Percentiles rank a stretch among this genome's conserved stretches.
phyloP scores from a whole-genome alignment of 2,113 vertebrate species.

The Melanerpes formicivorus region DNA sequence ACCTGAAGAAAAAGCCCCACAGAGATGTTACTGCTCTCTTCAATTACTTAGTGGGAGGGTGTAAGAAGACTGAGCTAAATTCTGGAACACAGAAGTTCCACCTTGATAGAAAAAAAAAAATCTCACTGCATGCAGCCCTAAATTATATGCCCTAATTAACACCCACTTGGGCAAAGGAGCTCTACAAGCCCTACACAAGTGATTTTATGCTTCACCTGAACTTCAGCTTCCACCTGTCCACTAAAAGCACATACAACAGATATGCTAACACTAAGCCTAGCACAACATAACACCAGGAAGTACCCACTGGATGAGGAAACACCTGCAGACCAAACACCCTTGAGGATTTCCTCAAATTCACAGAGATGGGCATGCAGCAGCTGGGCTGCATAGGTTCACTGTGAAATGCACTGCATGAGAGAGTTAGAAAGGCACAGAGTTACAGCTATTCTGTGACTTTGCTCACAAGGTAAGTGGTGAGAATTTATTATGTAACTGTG shows the following conservation, averaged over 20 bases:
- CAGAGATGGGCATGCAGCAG: neutral
- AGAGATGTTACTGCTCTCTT: neutral
- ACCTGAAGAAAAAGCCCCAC: neutral
- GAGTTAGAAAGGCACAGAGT: neutral
- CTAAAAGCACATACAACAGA: neutral
- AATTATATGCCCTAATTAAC: neutral
- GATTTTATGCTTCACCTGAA: neutral
- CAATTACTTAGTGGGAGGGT: neutral
- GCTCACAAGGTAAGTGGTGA: neutral
- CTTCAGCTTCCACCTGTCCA: neutral
- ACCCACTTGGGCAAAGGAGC: neutral
- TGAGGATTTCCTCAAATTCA: neutral
- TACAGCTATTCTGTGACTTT: neutral
- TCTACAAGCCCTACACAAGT: neutral
- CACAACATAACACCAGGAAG: neutral
- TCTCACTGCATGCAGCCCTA: neutral
- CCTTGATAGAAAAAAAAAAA: fast-evolving
- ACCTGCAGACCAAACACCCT: neutral
- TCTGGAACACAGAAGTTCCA: neutral
- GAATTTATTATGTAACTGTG: neutral
- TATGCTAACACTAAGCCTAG: neutral
- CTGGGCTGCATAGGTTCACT: no score
- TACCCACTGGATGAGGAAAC: neutral
- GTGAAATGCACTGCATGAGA: neutral
- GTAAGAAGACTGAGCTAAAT: neutral